A percentile compares a stretch with the other conserved stretches of the same genome.
Conservation (phyloP, 2,797 vertebrate genomes). For the Spinibarbus caldwelli region DNA sequence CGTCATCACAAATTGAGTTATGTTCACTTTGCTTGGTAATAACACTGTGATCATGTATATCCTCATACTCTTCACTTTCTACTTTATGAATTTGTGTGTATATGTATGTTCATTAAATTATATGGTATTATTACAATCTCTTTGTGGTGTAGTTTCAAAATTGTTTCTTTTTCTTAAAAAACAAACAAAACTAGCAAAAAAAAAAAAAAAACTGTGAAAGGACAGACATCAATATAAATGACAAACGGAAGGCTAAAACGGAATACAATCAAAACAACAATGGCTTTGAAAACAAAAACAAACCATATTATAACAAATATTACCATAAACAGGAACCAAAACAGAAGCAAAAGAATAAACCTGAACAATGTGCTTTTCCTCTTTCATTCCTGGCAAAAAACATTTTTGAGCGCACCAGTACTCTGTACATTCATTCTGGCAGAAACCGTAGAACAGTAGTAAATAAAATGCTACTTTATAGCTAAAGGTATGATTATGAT, state of each 20-base stretch:
- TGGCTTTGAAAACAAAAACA: neutral
- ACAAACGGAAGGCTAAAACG: slow-evolving; percentile 1
- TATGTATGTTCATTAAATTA: slow-evolving; percentile 80
- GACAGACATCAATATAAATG: neutral
- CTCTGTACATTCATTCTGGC: slow-evolving; percentile 64
- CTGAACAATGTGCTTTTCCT: slow-evolving; percentile 1
- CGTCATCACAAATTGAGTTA: slow-evolving; percentile 70
- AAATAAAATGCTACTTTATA: slow-evolving; percentile 30
- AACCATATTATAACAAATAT: slow-evolving; percentile 10
- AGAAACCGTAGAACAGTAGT: slow-evolving; percentile 15
- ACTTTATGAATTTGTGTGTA: slow-evolving; percentile 78
- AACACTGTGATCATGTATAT: slow-evolving; percentile 82
- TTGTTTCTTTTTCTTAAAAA: neutral
- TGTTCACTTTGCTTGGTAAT: slow-evolving; percentile 81
- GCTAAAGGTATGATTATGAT: slow-evolving; percentile 6
- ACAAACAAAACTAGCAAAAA: neutral
- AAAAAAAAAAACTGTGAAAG: neutral
- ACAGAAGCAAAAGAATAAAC: neutral
- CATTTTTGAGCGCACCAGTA: slow-evolving; percentile 14
- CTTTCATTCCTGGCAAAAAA: neutral
- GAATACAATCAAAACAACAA: slow-evolving; percentile 10
- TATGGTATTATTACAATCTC: slow-evolving; percentile 72
- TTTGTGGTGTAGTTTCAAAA: slow-evolving; percentile 14
- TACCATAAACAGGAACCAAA: slow-evolving; percentile 19
- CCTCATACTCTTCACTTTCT: slow-evolving; percentile 79